Base-by-base conservation (phyloP, 2,113 vertebrate species). In the Phylloscopus trochiloides region DNA sequence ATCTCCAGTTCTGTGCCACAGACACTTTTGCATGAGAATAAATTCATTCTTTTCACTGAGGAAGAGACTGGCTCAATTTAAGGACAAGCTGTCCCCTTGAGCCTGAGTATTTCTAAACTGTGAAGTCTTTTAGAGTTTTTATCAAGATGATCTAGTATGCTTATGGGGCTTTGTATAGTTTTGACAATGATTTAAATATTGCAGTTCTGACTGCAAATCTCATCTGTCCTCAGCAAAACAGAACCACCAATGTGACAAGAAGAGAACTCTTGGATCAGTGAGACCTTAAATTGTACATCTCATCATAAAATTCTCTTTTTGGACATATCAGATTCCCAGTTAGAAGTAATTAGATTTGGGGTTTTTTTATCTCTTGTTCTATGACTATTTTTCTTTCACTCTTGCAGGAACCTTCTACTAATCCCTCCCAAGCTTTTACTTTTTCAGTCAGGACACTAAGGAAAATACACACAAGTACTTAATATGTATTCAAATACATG, bases 1-100 rank as follows among this genome's bases (percentile, higher is more conserved):
- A 96, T 86, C 75, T 92, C 94, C 95, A 78, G 16, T 61, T 96
- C 74, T 70, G 76, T 45, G 48, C 70, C 74, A 65, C 79, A 75
- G 83, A 79, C 29, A 55, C 25, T 84, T 94, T 42, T 90, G 65
- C 68, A 86, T 70, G 65, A 88, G 58, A 90, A 94, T 75, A 82
- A 77, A 86, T 89, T 61, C 10, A 24, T 63, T 59, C 21, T 80
- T 55, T 86, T 66, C 47, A 70, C 47, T 6, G 29, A 66, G 62
- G 62, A 78, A 87, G 66, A 82, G 38, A 29, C 38, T 76, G 34
- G 51, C 57, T 93, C 74, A 73, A 17, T 89, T 68, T 91, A 79
- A 87, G 62, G 80, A 91, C 73, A 92, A 85, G 32, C 26, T 57
- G 6, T 40, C 29, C 86, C 67, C 75, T 85, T 62, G 42, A 96